Base-by-base conservation (phyloP, 2,888 invertebrate species). In the Cosmia trapezina region DNA sequence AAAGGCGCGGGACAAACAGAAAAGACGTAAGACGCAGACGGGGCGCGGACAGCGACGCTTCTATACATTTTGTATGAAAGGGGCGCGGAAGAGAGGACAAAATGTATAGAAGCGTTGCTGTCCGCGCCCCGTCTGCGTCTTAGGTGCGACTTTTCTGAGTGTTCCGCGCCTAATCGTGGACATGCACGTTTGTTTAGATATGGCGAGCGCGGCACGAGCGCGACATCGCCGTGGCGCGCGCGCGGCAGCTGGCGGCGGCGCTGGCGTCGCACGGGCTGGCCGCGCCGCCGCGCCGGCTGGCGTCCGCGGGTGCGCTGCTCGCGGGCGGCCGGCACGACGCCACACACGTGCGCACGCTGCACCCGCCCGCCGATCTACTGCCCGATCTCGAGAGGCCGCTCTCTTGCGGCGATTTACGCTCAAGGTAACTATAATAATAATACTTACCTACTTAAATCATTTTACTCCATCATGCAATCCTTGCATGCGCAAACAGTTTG, bases 141-240 rank as follows among this genome's bases (percentile, higher is more conserved):
- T n/a, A n/a, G n/a, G n/a, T n/a, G n/a, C n/a, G n/a, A n/a, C n/a
- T n/a, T n/a, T n/a, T n/a, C n/a, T n/a, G n/a, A n/a, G n/a, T n/a
- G n/a, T n/a, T n/a, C n/a, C n/a, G n/a, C 37, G 37, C 6, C 0
- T 6, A 17, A 22, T 54, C 9, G 54, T 9, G 33, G 17, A 33
- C 28, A 22, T 2, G 28, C n/a, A 11, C n/a, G 14, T 61, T 54
- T 64, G 98, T 98, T 98, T 65, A 95, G 94, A 96, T 99, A 82
- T 99, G 99, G 98, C 98, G 98, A 90, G 98, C 98, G 62, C 98
- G 98, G 87, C 98, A 99, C 91, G 98, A 99, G 92, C 96, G 99
- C 86, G 98, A 99, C 92, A 97, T 98, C 94, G 98, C 99, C 1
- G 96, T 98, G 86, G 96, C 98, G 88, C 97, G 98, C 89, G 98